Evolutionary conservation across 2,888 invertebrate genomes (phyloP).

Genomic region (Cryptocephalus primarius): DNA sequence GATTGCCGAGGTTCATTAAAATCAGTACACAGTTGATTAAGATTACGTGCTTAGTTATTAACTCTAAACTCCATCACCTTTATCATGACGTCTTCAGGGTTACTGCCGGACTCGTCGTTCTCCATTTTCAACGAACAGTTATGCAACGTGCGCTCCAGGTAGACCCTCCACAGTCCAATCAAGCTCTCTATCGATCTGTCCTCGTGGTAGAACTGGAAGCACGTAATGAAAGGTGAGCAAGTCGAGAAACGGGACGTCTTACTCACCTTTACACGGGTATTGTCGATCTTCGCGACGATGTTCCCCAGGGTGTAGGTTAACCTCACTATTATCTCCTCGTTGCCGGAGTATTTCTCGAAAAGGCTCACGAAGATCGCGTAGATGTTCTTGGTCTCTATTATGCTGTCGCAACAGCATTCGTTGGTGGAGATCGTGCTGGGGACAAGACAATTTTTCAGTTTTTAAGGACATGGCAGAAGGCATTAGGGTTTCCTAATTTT

Average conservation of each 20-base stretch:
- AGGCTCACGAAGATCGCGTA: conserved; percentile 49
- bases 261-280: conserved; percentile 49
- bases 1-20: too few relatives aligned
- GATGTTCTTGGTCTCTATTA: conserved; percentile 46
- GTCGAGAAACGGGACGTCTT: conserved; percentile 1
- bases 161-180: conserved; percentile 41
- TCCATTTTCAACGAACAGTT: conserved; percentile 32
- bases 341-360: conserved; percentile 54
- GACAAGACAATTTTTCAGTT: too few relatives aligned
- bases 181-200: conserved; percentile 44
- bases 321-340: conserved; percentile 63
- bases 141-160: conserved; percentile 40
- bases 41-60: too few relatives aligned
- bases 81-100: conserved; percentile 56
- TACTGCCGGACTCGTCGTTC: conserved; percentile 32
- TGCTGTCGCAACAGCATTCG: conserved; percentile 57
- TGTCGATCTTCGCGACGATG: conserved; percentile 67
- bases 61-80: conserved; percentile 42
- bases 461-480: too few relatives aligned
- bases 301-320: conserved; percentile 78
- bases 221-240: conserved; percentile 6
- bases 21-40: too few relatives aligned
- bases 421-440: conserved; percentile 67
- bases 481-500: too few relatives aligned
- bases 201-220: conserved; percentile 44